Evolutionary conservation across 2,888 invertebrate genomes (phyloP), one percentile per base, ranked within the genome.

Genomic region (Drosophila borborema): DNA sequence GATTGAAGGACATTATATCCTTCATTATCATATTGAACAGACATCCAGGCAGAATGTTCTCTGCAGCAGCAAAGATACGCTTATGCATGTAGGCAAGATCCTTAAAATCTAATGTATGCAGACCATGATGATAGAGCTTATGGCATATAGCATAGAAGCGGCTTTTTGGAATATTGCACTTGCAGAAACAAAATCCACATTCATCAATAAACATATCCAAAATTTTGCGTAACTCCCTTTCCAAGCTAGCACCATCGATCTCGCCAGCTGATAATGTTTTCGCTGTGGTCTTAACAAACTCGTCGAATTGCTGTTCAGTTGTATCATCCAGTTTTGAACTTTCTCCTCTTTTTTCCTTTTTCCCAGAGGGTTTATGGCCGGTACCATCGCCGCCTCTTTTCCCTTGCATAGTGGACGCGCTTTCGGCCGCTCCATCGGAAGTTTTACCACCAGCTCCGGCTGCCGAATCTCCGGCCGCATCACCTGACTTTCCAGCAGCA

Each of bases 71-170:
- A 73, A 86, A 91, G 23, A 92, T 85, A 40, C 91, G 90, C 38
- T 89, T 90, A 68, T 92, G 92, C 75, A 92, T 77, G 69, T 91
- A 92, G 1, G 81, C 81, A 18, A 92, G 75, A 31, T 92, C 92
- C 38, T 88, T 84, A 7, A 91, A 87, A 6, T 83, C 72, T 14
- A 92, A 74, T 0, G 79, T 82, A 16, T 88, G 77, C 3, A 92
- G 83, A 2, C 92, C 92, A 8, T 74, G 65, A 28, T 92, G 92
- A n/a, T 90, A 77, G 4, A 92, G 79, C 28, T 91, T 92, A 43
- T 91, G 90, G 61, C 92, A 90, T 45, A 92, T 89, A 6, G 79
- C 80, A 71, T 91, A 91, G 28, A 92, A 84, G 53, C 87, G 91
- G 46, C 84, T 85, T 53, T 88, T 91, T 14, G 87, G 86, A 55